phyloP scores from a whole-genome alignment of 2,113 vertebrate genomes.

The Boleophthalmus pectinirostris region DNA sequence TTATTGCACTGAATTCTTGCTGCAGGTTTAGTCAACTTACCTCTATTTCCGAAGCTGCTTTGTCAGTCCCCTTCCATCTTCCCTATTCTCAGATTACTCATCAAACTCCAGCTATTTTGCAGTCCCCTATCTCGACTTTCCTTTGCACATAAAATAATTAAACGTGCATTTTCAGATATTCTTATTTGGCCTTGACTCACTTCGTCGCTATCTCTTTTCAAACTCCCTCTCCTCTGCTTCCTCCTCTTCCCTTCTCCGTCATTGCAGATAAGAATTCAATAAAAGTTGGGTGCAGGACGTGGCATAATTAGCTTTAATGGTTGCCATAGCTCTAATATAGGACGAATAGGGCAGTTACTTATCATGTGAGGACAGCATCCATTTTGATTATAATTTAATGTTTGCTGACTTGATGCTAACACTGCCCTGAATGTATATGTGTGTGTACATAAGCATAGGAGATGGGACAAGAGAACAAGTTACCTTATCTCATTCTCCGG shows the following conservation, averaged over 20 bases:
- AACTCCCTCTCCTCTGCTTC: conserved; percentile 27
- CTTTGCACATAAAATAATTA: conserved; percentile 55
- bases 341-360: conserved; percentile 81
- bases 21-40: conserved; percentile 5
- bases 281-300: conserved; percentile 79
- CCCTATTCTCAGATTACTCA: conserved; percentile 47
- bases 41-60: conserved; percentile 40
- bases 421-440: conserved; percentile 12
- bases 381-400: conserved; percentile 94
- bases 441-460: conserved; percentile 37
- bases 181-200: conserved; percentile 56
- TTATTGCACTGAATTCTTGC: conserved; percentile 1
- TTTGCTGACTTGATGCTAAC: conserved; percentile 90
- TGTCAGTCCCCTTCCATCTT: conserved; percentile 51
- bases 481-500: conserved; percentile 87
- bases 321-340: conserved; percentile 83
- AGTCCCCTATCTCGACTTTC: conserved; percentile 38
- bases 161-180: conserved; percentile 53
- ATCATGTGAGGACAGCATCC: conserved; percentile 86
- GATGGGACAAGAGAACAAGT: conserved; percentile 63
- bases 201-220: conserved; percentile 59
- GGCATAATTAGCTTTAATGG: conserved; percentile 94
- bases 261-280: conserved; percentile 91
- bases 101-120: conserved; percentile 52
- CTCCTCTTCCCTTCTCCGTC: conserved; percentile 44